Evolutionary conservation across 2,888 invertebrate genomes (phyloP).

Genomic region (Deilephila porcellus): DNA sequence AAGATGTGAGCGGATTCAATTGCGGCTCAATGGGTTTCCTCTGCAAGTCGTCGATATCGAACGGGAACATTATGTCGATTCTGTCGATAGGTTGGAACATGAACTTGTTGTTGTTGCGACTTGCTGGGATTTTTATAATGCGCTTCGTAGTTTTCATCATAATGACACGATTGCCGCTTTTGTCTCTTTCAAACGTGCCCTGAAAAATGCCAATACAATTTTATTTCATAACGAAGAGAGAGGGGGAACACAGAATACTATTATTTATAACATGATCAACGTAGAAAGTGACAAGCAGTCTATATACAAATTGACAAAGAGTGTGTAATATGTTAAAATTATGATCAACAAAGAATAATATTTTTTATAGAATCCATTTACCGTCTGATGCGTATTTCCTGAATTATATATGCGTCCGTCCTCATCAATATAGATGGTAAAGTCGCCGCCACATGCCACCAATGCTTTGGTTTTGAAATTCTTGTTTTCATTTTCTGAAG

Average conservation of each 20-base stretch:
- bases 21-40: conserved; percentile 63
- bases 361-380: conserved; percentile 37
- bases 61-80: conserved; percentile 75
- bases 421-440: conserved; percentile 88
- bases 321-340: too few species aligned
- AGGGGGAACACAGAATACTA: too few species aligned
- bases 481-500: conserved; percentile 56
- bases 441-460: conserved; percentile 91
- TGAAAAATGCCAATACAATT: conserved; percentile 70
- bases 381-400: conserved; percentile 86
- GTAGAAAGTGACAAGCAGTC: too few species aligned
- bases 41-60: conserved; percentile 62
- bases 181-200: conserved; percentile 83
- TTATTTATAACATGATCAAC: too few species aligned
- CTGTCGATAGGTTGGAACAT: conserved; percentile 72
- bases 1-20: conserved; percentile 61
- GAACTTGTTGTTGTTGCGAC: conserved; percentile 67
- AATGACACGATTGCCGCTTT: conserved; percentile 85
- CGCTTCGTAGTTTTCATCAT: conserved; percentile 89
- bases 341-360: background rate
- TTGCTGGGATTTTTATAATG: conserved; percentile 88
- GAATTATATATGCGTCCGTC: conserved; percentile 89
- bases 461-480: conserved; percentile 59
- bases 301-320: too few species aligned
- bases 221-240: background rate